Percentiles rank a stretch among this genome's conserved stretches.
Conservation (phyloP, 2,113 vertebrate genomes). For the Formicarius rufipectus region DNA sequence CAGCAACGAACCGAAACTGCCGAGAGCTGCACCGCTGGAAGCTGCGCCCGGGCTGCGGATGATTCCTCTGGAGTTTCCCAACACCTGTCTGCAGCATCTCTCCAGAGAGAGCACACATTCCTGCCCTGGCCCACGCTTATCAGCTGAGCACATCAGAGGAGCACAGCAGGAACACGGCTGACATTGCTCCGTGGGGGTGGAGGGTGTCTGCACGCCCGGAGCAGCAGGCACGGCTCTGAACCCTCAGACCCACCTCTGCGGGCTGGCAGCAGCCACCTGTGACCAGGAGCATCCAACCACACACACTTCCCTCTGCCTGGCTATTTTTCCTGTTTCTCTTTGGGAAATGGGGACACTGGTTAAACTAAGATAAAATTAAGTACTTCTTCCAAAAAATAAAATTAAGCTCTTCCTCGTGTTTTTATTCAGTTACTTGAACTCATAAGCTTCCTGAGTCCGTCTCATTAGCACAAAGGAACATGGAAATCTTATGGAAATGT, state of each 20-base stretch:
- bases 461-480: background rate
- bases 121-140: background rate
- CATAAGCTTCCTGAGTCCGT: background rate
- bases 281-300: rapidly evolving
- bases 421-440: conserved; percentile 1
- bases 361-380: background rate
- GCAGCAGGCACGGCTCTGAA: background rate
- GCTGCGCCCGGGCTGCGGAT: background rate
- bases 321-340: background rate
- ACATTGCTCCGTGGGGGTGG: background rate
- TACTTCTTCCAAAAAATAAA: background rate
- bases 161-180: background rate
- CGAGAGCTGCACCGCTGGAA: background rate
- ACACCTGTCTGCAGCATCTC: conserved; percentile 1
- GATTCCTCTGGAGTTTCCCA: conserved; percentile 37
- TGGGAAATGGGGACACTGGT: background rate
- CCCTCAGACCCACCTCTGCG: background rate
- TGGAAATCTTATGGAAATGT: conserved; percentile 42
- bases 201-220: background rate
- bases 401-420: background rate
- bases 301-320: background rate
- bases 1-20: conserved; percentile 32
- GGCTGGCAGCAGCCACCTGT: background rate
- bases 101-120: background rate
- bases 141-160: background rate